Conservation (phyloP, 1,140 invertebrate genomes). For the Bathynomus jamesi region DNA sequence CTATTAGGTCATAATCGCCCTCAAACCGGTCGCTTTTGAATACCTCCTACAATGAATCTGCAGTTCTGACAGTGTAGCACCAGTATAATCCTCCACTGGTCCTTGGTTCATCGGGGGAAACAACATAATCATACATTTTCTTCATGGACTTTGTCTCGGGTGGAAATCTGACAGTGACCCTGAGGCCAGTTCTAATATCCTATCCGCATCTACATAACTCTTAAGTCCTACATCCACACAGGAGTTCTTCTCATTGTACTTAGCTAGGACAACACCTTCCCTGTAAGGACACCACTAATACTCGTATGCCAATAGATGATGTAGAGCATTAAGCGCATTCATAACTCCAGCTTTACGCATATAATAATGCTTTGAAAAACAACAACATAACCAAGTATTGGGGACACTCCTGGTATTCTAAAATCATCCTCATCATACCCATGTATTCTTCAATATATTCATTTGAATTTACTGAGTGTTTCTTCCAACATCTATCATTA, state of each 20-base stretch:
- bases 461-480: no score
- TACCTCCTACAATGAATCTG: slow-evolving; percentile 58
- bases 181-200: slow-evolving; percentile 61
- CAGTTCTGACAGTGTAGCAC: slow-evolving; percentile 87
- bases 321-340: slow-evolving; percentile 86
- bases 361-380: slow-evolving; percentile 83
- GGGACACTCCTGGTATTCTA: slow-evolving; percentile 94
- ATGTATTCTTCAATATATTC: no score
- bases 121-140: slow-evolving; percentile 64
- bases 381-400: slow-evolving; percentile 91
- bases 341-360: slow-evolving; percentile 72
- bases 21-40: neutral
- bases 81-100: slow-evolving; percentile 79
- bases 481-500: no score
- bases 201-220: slow-evolving; percentile 67
- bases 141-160: slow-evolving; percentile 34
- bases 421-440: slow-evolving; percentile 65
- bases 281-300: slow-evolving; percentile 60
- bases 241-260: slow-evolving; percentile 39
- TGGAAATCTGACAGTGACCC: slow-evolving; percentile 74
- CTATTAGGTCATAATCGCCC: slow-evolving; percentile 61
- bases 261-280: slow-evolving; percentile 50
- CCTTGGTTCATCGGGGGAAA: slow-evolving; percentile 66
- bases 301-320: slow-evolving; percentile 79
- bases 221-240: slow-evolving; percentile 81